Evolutionary conservation across 2,797 vertebrate genomes (phyloP).

Genomic region (Serranus cabrilla): DNA sequence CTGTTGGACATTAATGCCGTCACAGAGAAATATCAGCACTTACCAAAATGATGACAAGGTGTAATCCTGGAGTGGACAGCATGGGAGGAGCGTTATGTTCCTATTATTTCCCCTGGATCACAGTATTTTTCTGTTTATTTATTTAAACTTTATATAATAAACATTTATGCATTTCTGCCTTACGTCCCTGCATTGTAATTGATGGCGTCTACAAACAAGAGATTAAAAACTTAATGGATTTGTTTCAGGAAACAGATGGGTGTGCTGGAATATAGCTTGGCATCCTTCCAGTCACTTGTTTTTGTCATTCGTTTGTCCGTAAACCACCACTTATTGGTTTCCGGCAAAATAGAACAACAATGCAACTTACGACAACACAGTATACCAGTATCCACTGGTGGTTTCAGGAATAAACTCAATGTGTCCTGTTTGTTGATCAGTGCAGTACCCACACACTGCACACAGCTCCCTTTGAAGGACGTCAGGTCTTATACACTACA

Average conservation of each 20-base stretch:
- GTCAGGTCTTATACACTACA: neutral
- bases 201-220: conserved; percentile 35
- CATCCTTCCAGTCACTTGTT: conserved; percentile 43
- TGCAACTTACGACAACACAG: neutral
- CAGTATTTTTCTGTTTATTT: conserved; percentile 1
- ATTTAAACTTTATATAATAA: neutral
- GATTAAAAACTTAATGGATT: conserved; percentile 53
- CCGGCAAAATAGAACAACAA: conserved; percentile 14
- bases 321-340: conserved; percentile 44
- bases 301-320: conserved; percentile 39
- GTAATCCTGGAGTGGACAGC: conserved; percentile 45
- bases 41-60: conserved; percentile 45
- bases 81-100: conserved; percentile 1
- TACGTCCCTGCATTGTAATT: conserved; percentile 13
- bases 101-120: conserved; percentile 16
- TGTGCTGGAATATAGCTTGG: conserved; percentile 46
- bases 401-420: neutral
- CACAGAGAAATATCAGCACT: conserved; percentile 54
- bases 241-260: conserved; percentile 53
- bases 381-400: conserved; percentile 2
- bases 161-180: conserved; percentile 7
- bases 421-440: conserved; percentile 9
- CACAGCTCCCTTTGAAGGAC: neutral
- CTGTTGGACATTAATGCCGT: conserved; percentile 41
- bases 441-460: neutral